Conservation (phyloP, 2,113 vertebrate genomes). For the Ceuthmochares aereus region DNA sequence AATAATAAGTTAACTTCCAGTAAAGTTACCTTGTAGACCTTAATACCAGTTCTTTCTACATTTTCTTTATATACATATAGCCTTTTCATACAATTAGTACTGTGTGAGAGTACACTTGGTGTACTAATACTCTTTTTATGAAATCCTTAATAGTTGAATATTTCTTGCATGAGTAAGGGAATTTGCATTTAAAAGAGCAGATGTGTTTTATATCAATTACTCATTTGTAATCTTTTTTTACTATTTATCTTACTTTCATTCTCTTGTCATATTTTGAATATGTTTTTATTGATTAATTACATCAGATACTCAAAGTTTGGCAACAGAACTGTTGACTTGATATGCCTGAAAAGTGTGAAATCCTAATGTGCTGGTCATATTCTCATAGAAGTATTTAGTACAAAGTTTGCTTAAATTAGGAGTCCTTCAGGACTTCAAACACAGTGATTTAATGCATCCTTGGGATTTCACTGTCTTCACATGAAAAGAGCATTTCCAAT, state of each 20-base stretch:
- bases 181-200: background rate
- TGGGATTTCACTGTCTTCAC: background rate
- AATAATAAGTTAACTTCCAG: background rate
- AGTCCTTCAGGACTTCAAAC: background rate
- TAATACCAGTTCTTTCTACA: background rate
- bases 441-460: background rate
- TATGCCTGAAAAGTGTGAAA: background rate
- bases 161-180: background rate
- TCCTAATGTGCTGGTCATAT: background rate
- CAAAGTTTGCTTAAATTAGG: background rate
- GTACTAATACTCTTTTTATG: background rate
- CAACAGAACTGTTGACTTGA: background rate
- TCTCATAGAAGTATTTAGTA: background rate
- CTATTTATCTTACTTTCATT: background rate
- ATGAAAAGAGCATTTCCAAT: background rate
- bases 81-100: background rate
- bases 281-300: background rate
- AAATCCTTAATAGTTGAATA: background rate
- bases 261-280: background rate
- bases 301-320: background rate
- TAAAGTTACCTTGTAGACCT: background rate
- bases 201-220: background rate
- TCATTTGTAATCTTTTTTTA: background rate
- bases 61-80: background rate
- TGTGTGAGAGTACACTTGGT: too few relatives aligned